Conservation (phyloP, 2,113 vertebrate genomes). For the Tinamus guttatus region DNA sequence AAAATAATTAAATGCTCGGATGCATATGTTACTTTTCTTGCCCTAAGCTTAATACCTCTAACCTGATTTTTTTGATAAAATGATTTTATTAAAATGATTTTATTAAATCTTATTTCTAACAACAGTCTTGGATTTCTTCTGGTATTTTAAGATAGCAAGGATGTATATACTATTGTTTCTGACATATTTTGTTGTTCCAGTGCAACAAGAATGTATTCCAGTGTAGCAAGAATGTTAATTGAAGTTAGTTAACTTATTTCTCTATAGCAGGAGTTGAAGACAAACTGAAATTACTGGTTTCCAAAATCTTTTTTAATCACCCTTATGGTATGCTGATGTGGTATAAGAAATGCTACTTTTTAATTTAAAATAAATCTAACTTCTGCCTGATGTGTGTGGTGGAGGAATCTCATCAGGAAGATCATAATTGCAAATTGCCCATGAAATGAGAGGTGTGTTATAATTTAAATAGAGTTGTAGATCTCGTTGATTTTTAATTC, state of each 20-base stretch:
- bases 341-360: slow-evolving; percentile 59
- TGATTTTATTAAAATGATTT: not conserved
- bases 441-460: slow-evolving; percentile 76
- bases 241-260: not conserved
- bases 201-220: too few species aligned
- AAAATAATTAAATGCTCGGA: not conserved
- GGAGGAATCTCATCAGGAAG: not conserved
- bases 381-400: slow-evolving; percentile 49
- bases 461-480: slow-evolving; percentile 77
- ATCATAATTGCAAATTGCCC: not conserved
- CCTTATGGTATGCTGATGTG: slow-evolving; percentile 18
- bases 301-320: slow-evolving; percentile 46
- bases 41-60: not conserved
- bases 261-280: not conserved
- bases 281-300: slow-evolving; percentile 21
- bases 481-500: slow-evolving; percentile 76
- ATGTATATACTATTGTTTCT: not conserved
- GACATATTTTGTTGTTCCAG: not conserved
- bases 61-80: not conserved
- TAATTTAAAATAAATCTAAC: slow-evolving; percentile 76
- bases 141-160: not conserved
- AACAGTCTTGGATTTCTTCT: not conserved
- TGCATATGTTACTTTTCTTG: not conserved
- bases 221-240: not conserved
- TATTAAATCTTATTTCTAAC: rapidly evolving